Conservation (phyloP, 2,888 invertebrate genomes). For the Cyaniris semiargus region DNA sequence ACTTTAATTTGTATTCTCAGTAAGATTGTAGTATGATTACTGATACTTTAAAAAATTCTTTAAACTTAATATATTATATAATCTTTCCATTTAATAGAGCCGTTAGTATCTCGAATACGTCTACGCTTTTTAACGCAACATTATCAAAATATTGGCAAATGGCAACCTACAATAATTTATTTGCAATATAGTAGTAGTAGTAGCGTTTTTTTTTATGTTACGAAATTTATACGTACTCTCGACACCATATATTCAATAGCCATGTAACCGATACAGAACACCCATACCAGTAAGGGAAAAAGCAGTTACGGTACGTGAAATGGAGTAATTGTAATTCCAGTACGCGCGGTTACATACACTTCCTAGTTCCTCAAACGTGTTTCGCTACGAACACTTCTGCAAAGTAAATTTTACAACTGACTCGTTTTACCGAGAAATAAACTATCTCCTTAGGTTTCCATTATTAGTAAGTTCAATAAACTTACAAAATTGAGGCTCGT, state of each 20-base stretch:
- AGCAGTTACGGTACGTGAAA: conserved; percentile 28
- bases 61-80: too few relatives aligned
- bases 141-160: too few relatives aligned
- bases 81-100: too few relatives aligned
- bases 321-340: conserved; percentile 26
- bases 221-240: neutral
- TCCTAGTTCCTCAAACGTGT: conserved; percentile 23
- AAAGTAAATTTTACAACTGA: conserved; percentile 3
- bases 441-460: neutral
- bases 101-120: too few relatives aligned
- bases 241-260: neutral
- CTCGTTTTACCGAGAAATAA: neutral
- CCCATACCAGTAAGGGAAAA: conserved; percentile 9
- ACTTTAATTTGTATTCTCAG: too few relatives aligned
- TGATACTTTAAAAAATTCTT: too few relatives aligned
- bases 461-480: neutral
- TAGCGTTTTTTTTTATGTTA: too few relatives aligned
- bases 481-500: neutral
- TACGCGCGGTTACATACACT: conserved; percentile 24
- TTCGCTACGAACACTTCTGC: conserved; percentile 21
- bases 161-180: too few relatives aligned
- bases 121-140: too few relatives aligned
- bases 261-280: neutral
- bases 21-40: too few relatives aligned
- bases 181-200: too few relatives aligned